These are phyloP conservation scores for Channa striata DNA, from an alignment of 2,797 vertebrate genomes.

Conservation along the genomic window DNA sequence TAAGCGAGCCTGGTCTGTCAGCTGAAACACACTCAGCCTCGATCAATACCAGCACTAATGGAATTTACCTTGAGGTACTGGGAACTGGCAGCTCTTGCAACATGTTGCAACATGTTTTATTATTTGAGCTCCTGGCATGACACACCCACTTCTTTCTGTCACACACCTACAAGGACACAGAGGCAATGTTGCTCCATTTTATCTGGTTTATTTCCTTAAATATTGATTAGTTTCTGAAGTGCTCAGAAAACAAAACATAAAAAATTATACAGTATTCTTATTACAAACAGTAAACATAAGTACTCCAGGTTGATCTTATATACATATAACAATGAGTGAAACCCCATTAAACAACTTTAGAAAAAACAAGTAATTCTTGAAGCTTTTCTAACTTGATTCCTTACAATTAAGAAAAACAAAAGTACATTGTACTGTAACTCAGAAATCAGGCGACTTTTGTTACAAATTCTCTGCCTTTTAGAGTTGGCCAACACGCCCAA, in stretches of 20 bases:
- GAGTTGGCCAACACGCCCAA: conserved; percentile 73
- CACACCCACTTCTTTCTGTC: conserved; percentile 71
- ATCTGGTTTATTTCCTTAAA: conserved; percentile 97
- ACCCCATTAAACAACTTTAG: conserved; percentile 96
- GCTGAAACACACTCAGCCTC: conserved; percentile 63
- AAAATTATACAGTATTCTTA: conserved; percentile 93
- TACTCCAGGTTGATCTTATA: conserved; percentile 96
- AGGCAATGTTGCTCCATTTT: conserved; percentile 77
- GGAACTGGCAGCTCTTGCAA: conserved; percentile 71
- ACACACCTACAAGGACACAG: conserved; percentile 65
- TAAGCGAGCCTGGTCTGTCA: conserved; percentile 46
- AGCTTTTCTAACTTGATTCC: conserved; percentile 93
- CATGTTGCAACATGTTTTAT: conserved; percentile 84
- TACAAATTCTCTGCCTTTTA: conserved; percentile 73
- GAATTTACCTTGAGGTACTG: conserved; percentile 78
- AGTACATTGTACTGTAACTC: conserved; percentile 93
- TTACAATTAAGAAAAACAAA: conserved; percentile 94
- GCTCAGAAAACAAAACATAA: conserved; percentile 94
- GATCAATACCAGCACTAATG: conserved; percentile 74
- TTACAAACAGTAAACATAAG: conserved; percentile 99
- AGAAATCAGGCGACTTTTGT: conserved; percentile 83
- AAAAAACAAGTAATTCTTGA: conserved; percentile 93
- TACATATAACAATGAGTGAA: conserved; percentile 98
- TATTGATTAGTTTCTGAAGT: conserved; percentile 92
- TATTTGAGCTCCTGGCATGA: conserved; percentile 67